phyloP scores from a whole-genome alignment of 2,113 vertebrate genomes.

The Hystrix brachyura region DNA sequence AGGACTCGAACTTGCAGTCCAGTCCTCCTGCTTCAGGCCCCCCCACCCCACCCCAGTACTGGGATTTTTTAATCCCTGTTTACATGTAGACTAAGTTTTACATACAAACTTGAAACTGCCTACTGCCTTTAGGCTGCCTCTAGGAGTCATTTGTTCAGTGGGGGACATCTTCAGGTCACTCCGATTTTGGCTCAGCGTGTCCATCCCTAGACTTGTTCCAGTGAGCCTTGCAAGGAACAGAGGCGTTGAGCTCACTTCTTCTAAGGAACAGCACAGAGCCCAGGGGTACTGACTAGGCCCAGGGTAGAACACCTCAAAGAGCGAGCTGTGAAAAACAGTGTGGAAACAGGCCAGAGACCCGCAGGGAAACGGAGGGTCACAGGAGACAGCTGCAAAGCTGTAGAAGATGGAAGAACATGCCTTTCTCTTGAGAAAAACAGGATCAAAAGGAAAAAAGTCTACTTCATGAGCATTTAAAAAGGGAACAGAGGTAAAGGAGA shows the following conservation, averaged over 20 bases:
- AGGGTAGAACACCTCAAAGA: conserved; percentile 7
- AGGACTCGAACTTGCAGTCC: not conserved
- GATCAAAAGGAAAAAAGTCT: not conserved
- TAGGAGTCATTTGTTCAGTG: not conserved
- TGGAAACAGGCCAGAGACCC: not conserved
- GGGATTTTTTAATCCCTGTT: not conserved
- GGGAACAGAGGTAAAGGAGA: not conserved
- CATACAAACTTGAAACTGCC: not conserved
- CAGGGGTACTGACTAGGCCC: conserved; percentile 19
- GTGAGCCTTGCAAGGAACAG: not conserved
- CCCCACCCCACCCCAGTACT: not conserved
- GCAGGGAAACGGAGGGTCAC: not conserved
- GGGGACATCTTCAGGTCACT: not conserved
- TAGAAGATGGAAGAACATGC: not conserved
- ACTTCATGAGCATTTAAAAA: not conserved
- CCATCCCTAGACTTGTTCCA: not conserved
- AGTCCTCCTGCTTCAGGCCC: not conserved
- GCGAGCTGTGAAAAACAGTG: not conserved
- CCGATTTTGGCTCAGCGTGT: not conserved
- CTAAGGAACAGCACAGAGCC: conserved; percentile 17
- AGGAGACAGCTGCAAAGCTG: not conserved
- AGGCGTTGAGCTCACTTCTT: not conserved
- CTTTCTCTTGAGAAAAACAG: not conserved
- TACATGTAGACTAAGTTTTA: not conserved
- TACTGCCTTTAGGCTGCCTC: not conserved